phyloP scores from a whole-genome alignment of 2,888 invertebrate genomes.

The Salticus scenicus region DNA sequence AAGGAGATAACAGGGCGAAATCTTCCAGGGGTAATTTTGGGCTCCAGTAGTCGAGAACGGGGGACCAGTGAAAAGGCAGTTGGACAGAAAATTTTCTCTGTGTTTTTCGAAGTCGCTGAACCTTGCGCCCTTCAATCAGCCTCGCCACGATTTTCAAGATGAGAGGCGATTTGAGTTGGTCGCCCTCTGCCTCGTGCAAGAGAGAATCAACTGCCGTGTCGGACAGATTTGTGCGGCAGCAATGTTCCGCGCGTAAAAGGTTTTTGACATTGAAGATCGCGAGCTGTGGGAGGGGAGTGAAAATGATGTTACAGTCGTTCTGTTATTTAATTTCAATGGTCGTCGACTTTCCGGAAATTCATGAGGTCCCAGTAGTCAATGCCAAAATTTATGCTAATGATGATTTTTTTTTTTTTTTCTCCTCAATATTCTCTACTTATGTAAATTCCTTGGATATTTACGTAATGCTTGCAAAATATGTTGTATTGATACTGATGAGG shows the following conservation, averaged over 20 bases:
- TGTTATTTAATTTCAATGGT: constrained; percentile 18
- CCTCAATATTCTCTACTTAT: too few species aligned
- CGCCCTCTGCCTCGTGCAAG: constrained; percentile 18
- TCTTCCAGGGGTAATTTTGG: constrained; percentile 1
- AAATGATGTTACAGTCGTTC: constrained; percentile 62
- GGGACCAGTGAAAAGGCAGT: neutral
- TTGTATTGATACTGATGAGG: too few species aligned
- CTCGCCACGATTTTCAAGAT: constrained; percentile 37
- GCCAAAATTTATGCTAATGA: too few species aligned
- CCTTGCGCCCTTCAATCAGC: constrained; percentile 53
- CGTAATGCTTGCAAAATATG: too few species aligned
- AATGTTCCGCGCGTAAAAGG: constrained; percentile 53
- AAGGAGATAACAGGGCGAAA: neutral
- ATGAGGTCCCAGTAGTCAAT: too few species aligned
- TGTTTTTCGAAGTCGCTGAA: constrained; percentile 58
- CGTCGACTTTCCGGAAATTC: too few species aligned
- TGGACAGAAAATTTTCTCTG: constrained; percentile 19
- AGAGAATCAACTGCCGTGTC: constrained; percentile 60
- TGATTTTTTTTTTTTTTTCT: too few species aligned
- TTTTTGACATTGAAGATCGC: constrained; percentile 59
- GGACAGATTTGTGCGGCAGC: constrained; percentile 26
- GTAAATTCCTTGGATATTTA: too few species aligned
- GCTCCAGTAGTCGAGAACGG: constrained; percentile 2
- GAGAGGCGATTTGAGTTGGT: constrained; percentile 38
- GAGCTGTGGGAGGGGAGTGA: neutral